These are phyloP conservation scores for Oryzias melastigma DNA, from an alignment of 2,113 vertebrate species.

Conservation along the genomic window DNA sequence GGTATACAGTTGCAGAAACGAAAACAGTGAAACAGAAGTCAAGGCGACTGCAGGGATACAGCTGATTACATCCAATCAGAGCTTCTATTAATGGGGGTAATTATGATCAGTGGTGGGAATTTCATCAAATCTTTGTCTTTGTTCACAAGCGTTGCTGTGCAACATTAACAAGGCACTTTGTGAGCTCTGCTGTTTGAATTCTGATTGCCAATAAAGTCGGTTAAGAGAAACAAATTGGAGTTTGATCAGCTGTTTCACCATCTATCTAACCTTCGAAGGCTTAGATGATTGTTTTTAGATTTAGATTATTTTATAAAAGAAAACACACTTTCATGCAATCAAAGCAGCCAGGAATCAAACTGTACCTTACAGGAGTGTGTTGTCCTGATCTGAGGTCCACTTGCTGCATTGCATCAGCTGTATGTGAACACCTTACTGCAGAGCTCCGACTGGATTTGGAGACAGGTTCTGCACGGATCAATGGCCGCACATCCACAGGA, in stretches of 20 bases:
- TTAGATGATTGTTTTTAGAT: too few relatives aligned
- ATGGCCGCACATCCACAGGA: conserved; percentile 20
- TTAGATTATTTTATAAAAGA: not conserved
- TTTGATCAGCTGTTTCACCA: not conserved
- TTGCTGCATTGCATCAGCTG: conserved; percentile 62
- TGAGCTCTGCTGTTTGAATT: not conserved
- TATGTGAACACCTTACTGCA: conserved; percentile 45
- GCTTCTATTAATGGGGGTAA: conserved; percentile 20
- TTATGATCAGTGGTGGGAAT: conserved; percentile 39
- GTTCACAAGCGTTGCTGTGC: conserved; percentile 5
- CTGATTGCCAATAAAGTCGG: not conserved
- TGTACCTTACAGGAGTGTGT: conserved; percentile 48
- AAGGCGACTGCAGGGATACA: conserved; percentile 15
- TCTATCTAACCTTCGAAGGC: conserved; percentile 9
- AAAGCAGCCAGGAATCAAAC: not conserved
- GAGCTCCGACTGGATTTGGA: conserved; percentile 31
- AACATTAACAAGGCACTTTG: not conserved
- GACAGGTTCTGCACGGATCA: conserved; percentile 57
- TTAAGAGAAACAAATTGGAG: not conserved
- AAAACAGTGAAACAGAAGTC: conserved; percentile 12
- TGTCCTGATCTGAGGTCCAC: conserved; percentile 36
- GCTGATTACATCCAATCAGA: conserved; percentile 49
- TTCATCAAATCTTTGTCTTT: conserved; percentile 6
- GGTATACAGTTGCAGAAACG: not conserved
- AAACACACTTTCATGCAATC: conserved; percentile 18